phyloP scores from a whole-genome alignment of 1,140 invertebrate species.

The Leptopilina clavipes region DNA sequence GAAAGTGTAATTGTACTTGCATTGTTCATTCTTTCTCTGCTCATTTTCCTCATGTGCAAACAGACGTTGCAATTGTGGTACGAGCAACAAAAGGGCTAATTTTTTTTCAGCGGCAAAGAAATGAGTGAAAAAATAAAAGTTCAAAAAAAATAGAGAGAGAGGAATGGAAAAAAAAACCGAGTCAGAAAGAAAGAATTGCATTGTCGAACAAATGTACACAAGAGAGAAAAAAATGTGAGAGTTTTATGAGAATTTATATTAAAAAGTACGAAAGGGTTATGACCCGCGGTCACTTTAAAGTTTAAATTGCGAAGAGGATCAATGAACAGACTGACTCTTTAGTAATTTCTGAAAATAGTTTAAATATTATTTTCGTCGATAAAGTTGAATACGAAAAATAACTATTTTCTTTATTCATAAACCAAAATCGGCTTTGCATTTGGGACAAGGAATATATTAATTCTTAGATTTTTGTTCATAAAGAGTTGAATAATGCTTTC shows the following conservation, averaged over 20 bases:
- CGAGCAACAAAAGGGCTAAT: constrained; percentile 25
- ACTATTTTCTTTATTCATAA: no score
- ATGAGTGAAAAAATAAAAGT: constrained; percentile 1
- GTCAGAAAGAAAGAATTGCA: constrained; percentile 3
- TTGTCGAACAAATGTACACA: constrained; percentile 6
- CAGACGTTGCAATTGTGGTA: constrained; percentile 1
- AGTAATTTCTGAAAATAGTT: no score
- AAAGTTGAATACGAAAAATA: neutral
- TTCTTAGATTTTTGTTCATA: neutral
- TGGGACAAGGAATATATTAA: neutral
- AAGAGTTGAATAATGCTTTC: neutral
- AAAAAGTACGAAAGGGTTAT: constrained; percentile 51
- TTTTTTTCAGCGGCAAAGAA: neutral
- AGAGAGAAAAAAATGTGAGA: constrained; percentile 35
- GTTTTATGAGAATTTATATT: constrained; percentile 62
- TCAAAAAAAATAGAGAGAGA: constrained; percentile 3
- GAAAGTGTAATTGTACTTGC: constrained; percentile 25
- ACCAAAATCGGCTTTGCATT: neutral
- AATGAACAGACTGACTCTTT: no score
- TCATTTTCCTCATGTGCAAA: constrained; percentile 30
- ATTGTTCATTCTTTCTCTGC: constrained; percentile 25
- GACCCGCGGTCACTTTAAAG: constrained; percentile 48
- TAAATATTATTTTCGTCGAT: no score
- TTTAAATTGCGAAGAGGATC: no score
- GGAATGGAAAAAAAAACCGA: constrained; percentile 36